Evolutionary conservation across 2,113 vertebrate genomes (phyloP).

Genomic region (Trematomus loennbergii): DNA sequence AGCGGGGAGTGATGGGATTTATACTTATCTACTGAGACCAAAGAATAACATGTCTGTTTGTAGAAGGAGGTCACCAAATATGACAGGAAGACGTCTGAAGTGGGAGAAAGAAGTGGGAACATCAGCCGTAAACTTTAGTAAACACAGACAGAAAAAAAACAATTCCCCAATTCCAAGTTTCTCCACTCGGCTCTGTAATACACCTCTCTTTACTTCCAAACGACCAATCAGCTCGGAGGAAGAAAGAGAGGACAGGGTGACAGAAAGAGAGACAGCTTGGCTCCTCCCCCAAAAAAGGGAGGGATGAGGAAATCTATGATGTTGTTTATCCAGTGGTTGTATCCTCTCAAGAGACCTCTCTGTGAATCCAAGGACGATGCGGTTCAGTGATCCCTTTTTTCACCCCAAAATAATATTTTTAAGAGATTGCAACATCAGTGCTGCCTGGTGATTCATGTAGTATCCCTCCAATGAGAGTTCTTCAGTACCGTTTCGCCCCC

Average conservation of each 20-base stretch:
- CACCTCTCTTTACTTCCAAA: conserved; percentile 20
- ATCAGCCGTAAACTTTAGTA: conserved; percentile 44
- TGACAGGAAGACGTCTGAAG: conserved; percentile 70
- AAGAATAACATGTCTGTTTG: conserved; percentile 24
- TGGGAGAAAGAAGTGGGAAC: conserved; percentile 31
- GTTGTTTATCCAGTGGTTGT: conserved; percentile 73
- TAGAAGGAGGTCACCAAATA: conserved; percentile 54
- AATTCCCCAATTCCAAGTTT: conserved; percentile 17
- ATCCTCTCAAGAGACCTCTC: conserved; percentile 35
- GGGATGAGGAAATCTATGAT: conserved; percentile 44
- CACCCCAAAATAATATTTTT: conserved; percentile 30
- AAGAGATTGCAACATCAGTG: conserved; percentile 46
- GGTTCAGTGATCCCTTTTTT: conserved; percentile 64
- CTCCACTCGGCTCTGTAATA: conserved; percentile 1
- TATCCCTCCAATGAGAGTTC: conserved; percentile 41
- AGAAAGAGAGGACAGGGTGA: conserved; percentile 27
- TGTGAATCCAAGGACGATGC: conserved; percentile 36
- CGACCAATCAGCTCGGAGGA: conserved; percentile 18
- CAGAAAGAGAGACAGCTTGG: conserved; percentile 36
- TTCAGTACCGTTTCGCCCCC: conserved; percentile 22
- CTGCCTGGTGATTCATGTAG: conserved; percentile 49
- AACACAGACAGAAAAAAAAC: conserved; percentile 56
- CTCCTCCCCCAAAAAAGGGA: conserved; percentile 31
- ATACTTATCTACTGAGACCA: conserved; percentile 20
- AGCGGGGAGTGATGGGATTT: not conserved